phyloP scores from a whole-genome alignment of 2,113 vertebrate species.

The Sclerurus mexicanus region DNA sequence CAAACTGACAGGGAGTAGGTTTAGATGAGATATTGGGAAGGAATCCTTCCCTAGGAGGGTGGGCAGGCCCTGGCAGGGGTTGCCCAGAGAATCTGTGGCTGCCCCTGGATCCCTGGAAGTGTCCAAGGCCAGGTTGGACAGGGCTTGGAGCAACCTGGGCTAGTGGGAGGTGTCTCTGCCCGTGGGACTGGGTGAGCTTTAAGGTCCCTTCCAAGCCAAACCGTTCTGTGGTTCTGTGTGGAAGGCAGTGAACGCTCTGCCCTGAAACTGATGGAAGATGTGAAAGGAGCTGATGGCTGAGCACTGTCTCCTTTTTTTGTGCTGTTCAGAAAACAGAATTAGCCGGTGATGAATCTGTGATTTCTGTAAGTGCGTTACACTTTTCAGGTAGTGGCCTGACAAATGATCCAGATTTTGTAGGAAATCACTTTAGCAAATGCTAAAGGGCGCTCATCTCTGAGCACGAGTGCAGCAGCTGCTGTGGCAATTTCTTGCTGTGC shows the following conservation, averaged over 20 bases:
- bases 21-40: not conserved
- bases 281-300: not conserved
- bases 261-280: not conserved
- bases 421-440: not conserved
- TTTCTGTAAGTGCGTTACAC: not conserved
- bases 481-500: not conserved
- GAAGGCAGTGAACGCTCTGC: not conserved
- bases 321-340: not conserved
- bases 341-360: not conserved
- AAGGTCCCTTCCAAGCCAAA: not conserved
- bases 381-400: not conserved
- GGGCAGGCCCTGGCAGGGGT: fast-evolving
- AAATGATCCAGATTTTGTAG: not conserved
- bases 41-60: not conserved
- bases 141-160: not conserved
- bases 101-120: not conserved
- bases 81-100: not conserved
- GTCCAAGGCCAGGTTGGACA: fast-evolving
- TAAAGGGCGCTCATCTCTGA: not conserved
- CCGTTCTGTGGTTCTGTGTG: not conserved
- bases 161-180: fast-evolving
- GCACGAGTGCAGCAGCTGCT: not conserved
- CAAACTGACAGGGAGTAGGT: not conserved
- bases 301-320: not conserved
- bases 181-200: fast-evolving